Percentiles rank a stretch among this genome's conserved stretches.
Conservation (phyloP, 1,140 invertebrate species). For the Papilio helenus region DNA sequence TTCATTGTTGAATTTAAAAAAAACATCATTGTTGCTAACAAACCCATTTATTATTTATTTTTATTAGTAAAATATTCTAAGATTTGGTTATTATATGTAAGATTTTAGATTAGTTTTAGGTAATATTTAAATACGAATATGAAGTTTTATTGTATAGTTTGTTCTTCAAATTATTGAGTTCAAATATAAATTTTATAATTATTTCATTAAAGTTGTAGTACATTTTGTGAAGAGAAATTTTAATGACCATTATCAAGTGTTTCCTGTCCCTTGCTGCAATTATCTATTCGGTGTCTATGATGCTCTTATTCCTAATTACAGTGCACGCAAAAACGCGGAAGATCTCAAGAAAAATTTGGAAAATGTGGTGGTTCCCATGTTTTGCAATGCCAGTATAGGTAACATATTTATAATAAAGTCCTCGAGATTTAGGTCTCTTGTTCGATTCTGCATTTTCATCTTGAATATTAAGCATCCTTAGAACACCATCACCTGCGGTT, state of each 20-base stretch:
- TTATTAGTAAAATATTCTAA: conserved; percentile 10
- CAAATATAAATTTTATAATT: background rate
- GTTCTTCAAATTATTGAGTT: background rate
- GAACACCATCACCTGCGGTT: conserved; percentile 73
- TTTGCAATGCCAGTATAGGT: conserved; percentile 93
- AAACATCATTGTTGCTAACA: conserved; percentile 30
- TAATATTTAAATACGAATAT: background rate
- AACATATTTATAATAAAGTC: conserved; percentile 83
- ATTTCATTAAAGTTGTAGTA: background rate
- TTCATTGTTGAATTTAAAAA: background rate
- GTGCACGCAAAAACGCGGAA: conserved; percentile 96
- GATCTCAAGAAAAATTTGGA: conserved; percentile 96
- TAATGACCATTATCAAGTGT: conserved; percentile 41
- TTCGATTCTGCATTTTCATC: conserved; percentile 76
- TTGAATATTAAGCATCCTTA: conserved; percentile 69
- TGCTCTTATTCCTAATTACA: conserved; percentile 85
- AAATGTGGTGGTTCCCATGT: conserved; percentile 97
- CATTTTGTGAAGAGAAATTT: conserved; percentile 14
- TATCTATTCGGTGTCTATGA: conserved; percentile 78
- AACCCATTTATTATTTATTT: conserved; percentile 25
- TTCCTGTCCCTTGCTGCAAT: conserved; percentile 58
- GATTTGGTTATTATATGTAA: background rate
- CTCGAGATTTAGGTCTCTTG: conserved; percentile 77
- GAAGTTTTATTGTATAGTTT: background rate
- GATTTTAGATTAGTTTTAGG: background rate